phyloP scores from a whole-genome alignment of 2,113 vertebrate genomes.

The Mustelus asterias region DNA sequence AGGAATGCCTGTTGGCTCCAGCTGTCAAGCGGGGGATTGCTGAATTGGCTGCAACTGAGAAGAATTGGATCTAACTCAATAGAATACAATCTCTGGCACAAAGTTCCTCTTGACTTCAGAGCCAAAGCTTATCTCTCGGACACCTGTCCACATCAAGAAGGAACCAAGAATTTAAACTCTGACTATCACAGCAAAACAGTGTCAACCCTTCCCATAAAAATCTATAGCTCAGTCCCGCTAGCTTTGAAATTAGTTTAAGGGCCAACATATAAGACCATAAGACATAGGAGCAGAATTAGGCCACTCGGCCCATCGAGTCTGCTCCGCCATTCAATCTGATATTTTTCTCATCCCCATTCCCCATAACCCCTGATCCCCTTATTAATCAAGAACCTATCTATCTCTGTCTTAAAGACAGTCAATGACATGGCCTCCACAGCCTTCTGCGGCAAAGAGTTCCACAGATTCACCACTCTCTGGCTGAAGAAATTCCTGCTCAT shows the following conservation, averaged over 20 bases:
- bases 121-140: slow-evolving; percentile 13
- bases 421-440: no score
- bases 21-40: slow-evolving; percentile 16
- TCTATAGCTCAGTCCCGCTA: background rate
- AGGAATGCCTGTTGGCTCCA: background rate
- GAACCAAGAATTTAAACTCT: background rate
- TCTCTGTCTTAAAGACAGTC: no score
- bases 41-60: slow-evolving; percentile 28
- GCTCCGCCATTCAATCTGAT: no score
- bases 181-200: background rate
- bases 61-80: background rate
- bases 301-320: no score
- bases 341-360: no score
- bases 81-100: slow-evolving; percentile 1
- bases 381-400: no score
- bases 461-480: no score
- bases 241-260: background rate
- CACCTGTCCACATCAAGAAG: background rate
- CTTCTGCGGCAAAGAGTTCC: no score
- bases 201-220: background rate
- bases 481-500: no score
- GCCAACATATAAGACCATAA: background rate
- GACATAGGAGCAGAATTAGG: no score
- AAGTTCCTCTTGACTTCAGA: background rate
- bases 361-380: no score